Percentiles rank a stretch among this genome's conserved stretches.
These are phyloP conservation scores for Ptyas mucosa DNA, from an alignment of 2,113 vertebrate genomes.

Conservation along the genomic window DNA sequence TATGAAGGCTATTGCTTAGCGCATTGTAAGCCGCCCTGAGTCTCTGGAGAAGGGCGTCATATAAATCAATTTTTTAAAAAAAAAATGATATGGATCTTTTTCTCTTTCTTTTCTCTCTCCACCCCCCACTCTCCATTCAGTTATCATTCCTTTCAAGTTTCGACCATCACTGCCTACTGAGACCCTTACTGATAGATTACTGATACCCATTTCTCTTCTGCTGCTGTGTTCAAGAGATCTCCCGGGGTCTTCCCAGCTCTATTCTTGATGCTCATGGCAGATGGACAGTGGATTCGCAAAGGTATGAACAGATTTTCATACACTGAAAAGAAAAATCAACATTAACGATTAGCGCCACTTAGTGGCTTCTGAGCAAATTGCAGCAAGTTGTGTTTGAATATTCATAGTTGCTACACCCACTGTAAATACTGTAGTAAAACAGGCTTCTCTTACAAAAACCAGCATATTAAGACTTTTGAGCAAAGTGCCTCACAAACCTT, in stretches of 20 bases:
- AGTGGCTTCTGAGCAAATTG: neutral
- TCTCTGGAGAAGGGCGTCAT: too few species aligned
- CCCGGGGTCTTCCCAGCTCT: constrained; percentile 76
- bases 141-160: neutral
- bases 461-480: neutral
- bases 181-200: neutral
- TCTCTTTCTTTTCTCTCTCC: neutral
- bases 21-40: too few species aligned
- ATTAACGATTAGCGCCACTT: neutral
- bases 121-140: neutral
- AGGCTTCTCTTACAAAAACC: neutral
- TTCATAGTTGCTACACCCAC: neutral
- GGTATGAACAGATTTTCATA: constrained; percentile 80
- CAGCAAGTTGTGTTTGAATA: neutral
- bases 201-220: constrained; percentile 57
- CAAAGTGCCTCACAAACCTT: neutral
- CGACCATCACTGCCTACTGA: neutral
- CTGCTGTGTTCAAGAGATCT: constrained; percentile 69
- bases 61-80: too few species aligned
- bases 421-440: neutral
- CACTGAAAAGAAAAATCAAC: constrained; percentile 48
- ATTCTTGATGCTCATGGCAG: constrained; percentile 72
- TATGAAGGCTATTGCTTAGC: too few species aligned
- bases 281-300: constrained; percentile 68
- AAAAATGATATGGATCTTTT: neutral